Conservation (phyloP, 2,113 vertebrate species). For the Zosterops borbonicus region DNA sequence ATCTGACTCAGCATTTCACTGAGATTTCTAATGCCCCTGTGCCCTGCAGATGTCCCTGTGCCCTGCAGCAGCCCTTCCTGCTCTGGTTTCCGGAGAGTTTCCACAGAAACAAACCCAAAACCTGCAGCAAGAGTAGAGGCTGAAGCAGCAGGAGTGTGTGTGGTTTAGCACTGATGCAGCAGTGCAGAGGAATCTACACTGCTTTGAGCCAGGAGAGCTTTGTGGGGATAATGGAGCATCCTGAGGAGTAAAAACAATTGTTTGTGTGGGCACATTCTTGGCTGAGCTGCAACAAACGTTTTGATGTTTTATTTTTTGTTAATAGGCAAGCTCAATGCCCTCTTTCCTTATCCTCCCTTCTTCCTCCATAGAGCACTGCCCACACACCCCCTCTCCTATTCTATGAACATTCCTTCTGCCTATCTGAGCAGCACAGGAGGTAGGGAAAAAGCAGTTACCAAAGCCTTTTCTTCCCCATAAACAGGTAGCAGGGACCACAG, state of each 20-base stretch:
- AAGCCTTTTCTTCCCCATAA: background rate
- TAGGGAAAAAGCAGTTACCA: background rate
- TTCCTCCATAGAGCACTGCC: background rate
- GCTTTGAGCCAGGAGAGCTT: background rate
- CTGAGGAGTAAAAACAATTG: background rate
- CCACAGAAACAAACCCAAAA: background rate
- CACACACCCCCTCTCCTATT: background rate
- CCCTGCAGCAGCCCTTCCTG: background rate
- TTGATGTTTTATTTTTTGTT: background rate
- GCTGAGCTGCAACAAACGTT: background rate
- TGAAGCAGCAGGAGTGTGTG: background rate
- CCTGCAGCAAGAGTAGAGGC: background rate
- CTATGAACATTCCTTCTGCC: background rate
- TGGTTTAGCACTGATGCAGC: background rate
- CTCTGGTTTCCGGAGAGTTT: background rate
- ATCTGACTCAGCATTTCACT: background rate
- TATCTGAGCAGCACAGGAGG: background rate
- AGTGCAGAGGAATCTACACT: background rate
- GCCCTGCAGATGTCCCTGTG: background rate
- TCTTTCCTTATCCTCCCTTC: background rate
- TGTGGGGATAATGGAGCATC: background rate
- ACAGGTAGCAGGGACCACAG: background rate
- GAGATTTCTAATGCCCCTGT: background rate
- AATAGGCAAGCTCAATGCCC: background rate
- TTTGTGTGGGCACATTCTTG: background rate